Conservation (phyloP, 30 jellyfish, hydroid and myxozoan species). For the Turritopsis dohrnii region DNA sequence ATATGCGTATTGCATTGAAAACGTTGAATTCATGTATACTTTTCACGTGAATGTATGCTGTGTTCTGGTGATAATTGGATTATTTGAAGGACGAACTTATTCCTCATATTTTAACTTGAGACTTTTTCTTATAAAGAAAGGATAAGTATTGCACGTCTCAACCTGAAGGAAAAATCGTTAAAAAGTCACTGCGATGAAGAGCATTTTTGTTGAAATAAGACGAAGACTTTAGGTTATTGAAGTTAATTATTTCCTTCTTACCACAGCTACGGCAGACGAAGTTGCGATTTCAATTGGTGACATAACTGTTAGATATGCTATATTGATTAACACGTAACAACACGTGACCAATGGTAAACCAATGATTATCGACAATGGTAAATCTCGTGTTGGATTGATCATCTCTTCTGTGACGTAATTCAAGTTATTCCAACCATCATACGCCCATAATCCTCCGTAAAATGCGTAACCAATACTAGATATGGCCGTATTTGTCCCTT, state of each 20-base stretch:
- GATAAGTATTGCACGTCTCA: no score
- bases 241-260: background rate
- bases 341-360: constrained; percentile 48
- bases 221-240: background rate
- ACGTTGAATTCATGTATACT: no score
- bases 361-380: constrained; percentile 40
- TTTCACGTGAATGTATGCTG: no score
- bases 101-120: no score
- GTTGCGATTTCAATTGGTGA: constrained; percentile 20
- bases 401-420: constrained; percentile 41
- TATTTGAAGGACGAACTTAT: no score
- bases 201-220: no score
- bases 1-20: no score
- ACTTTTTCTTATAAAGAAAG: no score
- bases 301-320: constrained; percentile 39
- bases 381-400: constrained; percentile 38
- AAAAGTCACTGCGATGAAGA: no score
- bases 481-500: constrained; percentile 32
- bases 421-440: constrained; percentile 48
- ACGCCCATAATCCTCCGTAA: constrained; percentile 53
- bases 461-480: constrained; percentile 45
- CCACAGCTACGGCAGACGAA: constrained; percentile 51
- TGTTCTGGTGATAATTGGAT: no score
- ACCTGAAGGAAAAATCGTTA: no score
- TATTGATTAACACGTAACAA: constrained; percentile 30